A percentile compares a stretch with the other conserved stretches of the same genome.
phyloP scores from a whole-genome alignment of 2,888 invertebrate species.

The Sesia bembeciformis region DNA sequence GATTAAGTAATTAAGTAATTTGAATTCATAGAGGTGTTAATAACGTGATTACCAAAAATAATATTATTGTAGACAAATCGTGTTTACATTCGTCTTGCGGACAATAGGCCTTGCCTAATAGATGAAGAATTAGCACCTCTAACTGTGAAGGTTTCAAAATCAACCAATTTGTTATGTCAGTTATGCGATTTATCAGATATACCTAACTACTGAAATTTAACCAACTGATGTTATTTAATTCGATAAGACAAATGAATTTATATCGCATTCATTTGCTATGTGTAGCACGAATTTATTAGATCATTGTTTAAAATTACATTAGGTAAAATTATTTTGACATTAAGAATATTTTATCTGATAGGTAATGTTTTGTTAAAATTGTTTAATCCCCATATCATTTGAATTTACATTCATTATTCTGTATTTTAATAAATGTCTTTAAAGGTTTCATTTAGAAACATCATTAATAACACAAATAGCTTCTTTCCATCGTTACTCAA shows the following conservation, averaged over 20 bases:
- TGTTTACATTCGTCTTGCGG: background rate
- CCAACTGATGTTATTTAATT: too few relatives aligned
- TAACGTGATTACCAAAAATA: conserved; percentile 6
- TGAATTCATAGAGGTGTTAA: conserved; percentile 3
- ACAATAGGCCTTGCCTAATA: conserved; percentile 35
- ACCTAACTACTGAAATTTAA: too few relatives aligned
- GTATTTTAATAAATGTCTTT: conserved; percentile 4
- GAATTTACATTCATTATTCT: background rate
- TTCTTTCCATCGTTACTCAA: conserved; percentile 39
- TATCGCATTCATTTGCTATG: too few relatives aligned
- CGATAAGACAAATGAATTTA: too few relatives aligned
- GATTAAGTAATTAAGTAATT: too few relatives aligned
- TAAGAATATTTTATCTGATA: too few relatives aligned
- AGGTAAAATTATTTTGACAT: too few relatives aligned
- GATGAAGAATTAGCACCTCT: conserved; percentile 54
- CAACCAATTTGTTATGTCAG: conserved; percentile 25
- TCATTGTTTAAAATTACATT: too few relatives aligned
- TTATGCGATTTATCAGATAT: background rate
- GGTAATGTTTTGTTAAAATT: background rate
- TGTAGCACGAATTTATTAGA: too few relatives aligned
- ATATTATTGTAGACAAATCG: background rate
- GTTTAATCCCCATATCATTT: background rate
- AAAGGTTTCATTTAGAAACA: conserved; percentile 22
- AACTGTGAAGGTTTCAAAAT: conserved; percentile 29
- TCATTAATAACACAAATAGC: conserved; percentile 34